phyloP scores from a whole-genome alignment of 2,113 vertebrate genomes.

The Bos taurus region DNA sequence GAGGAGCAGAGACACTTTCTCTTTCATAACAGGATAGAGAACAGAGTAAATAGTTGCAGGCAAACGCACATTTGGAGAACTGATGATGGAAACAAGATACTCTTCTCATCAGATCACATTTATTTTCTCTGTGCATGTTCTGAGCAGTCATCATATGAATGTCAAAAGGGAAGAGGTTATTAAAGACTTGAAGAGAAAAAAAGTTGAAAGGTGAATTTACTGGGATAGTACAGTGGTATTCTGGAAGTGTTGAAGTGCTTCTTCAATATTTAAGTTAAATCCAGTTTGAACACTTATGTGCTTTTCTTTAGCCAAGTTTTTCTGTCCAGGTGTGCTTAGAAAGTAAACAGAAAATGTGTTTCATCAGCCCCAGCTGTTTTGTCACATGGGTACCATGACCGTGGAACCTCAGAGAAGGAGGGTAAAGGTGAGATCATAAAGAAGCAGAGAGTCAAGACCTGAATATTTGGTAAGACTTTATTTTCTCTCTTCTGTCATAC shows the following conservation, averaged over 20 bases:
- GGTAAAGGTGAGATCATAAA: not conserved
- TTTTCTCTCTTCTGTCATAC: not conserved
- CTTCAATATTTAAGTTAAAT: not conserved
- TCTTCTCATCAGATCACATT: not conserved
- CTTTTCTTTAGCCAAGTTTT: not conserved
- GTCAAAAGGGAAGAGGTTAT: not conserved
- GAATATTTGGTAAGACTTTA: not conserved
- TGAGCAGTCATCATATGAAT: not conserved
- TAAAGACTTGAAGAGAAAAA: not conserved
- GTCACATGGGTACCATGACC: not conserved
- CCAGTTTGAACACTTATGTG: not conserved
- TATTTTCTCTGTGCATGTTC: not conserved
- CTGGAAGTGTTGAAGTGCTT: not conserved
- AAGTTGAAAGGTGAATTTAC: not conserved
- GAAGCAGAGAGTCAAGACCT: not conserved
- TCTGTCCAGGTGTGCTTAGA: not conserved
- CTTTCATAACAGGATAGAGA: not conserved
- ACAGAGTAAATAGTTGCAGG: not conserved
- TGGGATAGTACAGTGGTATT: not conserved
- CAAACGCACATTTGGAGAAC: not conserved
- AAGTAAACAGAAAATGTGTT: not conserved
- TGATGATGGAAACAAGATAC: not conserved
- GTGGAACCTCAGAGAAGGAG: not conserved
- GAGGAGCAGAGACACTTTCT: not conserved
- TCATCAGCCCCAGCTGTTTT: not conserved